These are phyloP conservation scores for Nycticebus coucang DNA, from an alignment of 2,113 vertebrate species.

Conservation along the genomic window DNA sequence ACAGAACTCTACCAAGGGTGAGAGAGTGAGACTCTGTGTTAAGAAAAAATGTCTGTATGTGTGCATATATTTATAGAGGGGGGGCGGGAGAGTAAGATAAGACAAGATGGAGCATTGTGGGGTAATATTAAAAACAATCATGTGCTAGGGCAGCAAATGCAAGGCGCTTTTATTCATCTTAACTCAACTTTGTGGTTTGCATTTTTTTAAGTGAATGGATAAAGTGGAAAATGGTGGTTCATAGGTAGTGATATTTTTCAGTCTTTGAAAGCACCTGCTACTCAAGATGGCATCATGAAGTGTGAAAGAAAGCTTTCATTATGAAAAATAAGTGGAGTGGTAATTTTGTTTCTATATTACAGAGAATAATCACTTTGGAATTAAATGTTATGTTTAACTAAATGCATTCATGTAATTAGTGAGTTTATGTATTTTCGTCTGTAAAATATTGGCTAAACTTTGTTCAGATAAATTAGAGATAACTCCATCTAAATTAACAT, in stretches of 20 bases:
- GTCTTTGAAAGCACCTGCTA: slow-evolving; percentile 53
- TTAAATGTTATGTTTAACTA: neutral
- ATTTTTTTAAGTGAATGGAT: neutral
- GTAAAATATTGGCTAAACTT: neutral
- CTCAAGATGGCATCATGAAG: slow-evolving; percentile 26
- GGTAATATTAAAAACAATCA: neutral
- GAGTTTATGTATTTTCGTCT: neutral
- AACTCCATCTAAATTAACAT: neutral
- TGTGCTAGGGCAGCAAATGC: neutral
- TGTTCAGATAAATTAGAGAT: slow-evolving; percentile 3
- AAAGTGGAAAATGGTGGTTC: slow-evolving; percentile 24
- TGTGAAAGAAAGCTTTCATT: slow-evolving; percentile 40
- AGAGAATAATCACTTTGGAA: slow-evolving; percentile 5
- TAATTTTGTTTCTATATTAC: slow-evolving; percentile 31
- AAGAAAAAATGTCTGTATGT: too few species aligned
- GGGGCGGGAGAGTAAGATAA: neutral
- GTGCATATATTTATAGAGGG: too few species aligned
- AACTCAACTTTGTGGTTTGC: neutral
- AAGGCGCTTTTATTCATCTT: slow-evolving; percentile 4
- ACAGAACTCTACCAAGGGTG: too few species aligned
- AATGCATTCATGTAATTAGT: neutral
- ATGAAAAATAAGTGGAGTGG: slow-evolving; percentile 17
- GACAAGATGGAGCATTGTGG: neutral
- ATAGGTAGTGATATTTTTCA: slow-evolving; percentile 29
- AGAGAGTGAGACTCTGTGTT: too few species aligned